Conservation (phyloP, 2,797 vertebrate species). For the Coilia nasus region DNA sequence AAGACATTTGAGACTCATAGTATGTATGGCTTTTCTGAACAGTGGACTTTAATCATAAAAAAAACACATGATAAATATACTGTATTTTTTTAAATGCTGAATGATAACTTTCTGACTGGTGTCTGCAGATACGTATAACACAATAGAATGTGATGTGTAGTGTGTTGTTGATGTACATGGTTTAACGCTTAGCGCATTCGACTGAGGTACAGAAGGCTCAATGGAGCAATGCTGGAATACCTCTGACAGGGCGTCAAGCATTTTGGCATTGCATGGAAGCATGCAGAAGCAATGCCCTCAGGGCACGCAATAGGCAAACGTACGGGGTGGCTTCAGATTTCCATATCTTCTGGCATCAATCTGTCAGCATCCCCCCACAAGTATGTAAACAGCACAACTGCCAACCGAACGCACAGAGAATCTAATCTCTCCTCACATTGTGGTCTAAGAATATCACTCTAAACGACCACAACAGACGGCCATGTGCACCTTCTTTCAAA, state of each 20-base stretch:
- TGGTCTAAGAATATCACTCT: slow-evolving; percentile 49
- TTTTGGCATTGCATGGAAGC: slow-evolving; percentile 60
- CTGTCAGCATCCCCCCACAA: slow-evolving; percentile 66
- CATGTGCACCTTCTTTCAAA: slow-evolving; percentile 30
- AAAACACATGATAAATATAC: no score
- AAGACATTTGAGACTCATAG: background rate
- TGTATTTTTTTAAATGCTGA: background rate
- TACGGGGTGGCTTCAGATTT: slow-evolving; percentile 62
- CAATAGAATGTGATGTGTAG: background rate
- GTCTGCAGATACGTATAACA: background rate
- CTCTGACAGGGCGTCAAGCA: slow-evolving; percentile 53
- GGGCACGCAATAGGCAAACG: slow-evolving; percentile 56
- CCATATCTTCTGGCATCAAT: slow-evolving; percentile 66
- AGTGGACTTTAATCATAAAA: background rate
- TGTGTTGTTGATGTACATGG: background rate
- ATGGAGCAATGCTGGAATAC: slow-evolving; percentile 34
- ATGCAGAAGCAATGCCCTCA: slow-evolving; percentile 48
- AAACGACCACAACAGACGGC: slow-evolving; percentile 50
- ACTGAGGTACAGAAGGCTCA: background rate
- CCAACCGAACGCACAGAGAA: slow-evolving; percentile 53
- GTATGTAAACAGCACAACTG: slow-evolving; percentile 69
- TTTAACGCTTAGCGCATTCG: background rate
- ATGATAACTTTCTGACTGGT: background rate
- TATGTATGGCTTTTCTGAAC: background rate
- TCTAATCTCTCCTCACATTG: slow-evolving; percentile 58